Evolutionary conservation across 2,113 vertebrate genomes (phyloP), one percentile per base, ranked within the genome.

Genomic region (Eudyptes chrysolophus): DNA sequence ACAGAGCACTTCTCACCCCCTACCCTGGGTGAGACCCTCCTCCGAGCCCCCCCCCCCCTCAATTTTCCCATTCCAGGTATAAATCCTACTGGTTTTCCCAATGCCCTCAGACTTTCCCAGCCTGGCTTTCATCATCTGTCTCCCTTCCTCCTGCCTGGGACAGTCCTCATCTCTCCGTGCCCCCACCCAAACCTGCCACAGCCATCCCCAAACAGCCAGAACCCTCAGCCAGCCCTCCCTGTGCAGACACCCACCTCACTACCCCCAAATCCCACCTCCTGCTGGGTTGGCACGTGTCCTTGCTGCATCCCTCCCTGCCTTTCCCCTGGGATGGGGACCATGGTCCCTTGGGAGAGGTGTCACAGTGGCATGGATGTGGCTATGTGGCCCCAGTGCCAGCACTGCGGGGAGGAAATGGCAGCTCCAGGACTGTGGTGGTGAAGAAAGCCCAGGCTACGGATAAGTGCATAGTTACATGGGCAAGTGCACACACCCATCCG

Each of bases 241-340:
- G 13, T 0, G 0, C n/a, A 61, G 48, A 18, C 44, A 25, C 26
- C 52, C 52, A 13, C 9, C 42, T 26, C n/a, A 3, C 32, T 19
- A 44, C 26, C 20, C 14, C 58, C 68, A 13, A 0, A 49, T 20
- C 34, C 52, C 79, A 49, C 10, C 38, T 46, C n/a, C 60, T 27
- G 18, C 40, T 2, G 0, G 7, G 21, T 9, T 18, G 14, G 7
- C 40, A 36, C 5, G 0, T 12, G 21, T 26, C n/a, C 74, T 68
- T 16, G 14, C 27, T 51, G n/a, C 5, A 1, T 66, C 62, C 40
- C 52, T 42, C 21, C 10, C 61, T 16, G 62, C 32, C 51, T 27
- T 32, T 60, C 20, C 38, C 52, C 15, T 4, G 49, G 46, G 38
- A n/a, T 30, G 72, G 36, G 25, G 11, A 55, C 55, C 0, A 0